A percentile compares a stretch with the other conserved stretches of the same genome.
These are phyloP conservation scores for Calosoma granatense DNA, from an alignment of 1,140 invertebrate genomes.

Conservation along the genomic window DNA sequence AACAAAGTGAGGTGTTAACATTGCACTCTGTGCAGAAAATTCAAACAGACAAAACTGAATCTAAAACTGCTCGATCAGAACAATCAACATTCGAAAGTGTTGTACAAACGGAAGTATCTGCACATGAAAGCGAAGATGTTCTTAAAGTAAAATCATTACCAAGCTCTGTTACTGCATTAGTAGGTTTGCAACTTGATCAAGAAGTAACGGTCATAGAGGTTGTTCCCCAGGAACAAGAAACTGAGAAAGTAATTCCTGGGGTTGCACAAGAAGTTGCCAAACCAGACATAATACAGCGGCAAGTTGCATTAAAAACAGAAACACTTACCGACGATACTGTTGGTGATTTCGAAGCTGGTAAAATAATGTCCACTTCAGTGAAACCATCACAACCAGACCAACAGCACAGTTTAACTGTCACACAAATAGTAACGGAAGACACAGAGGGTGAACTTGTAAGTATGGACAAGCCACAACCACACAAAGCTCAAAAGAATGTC, in stretches of 20 bases:
- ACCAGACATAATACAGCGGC: constrained; percentile 30
- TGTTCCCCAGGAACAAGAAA: constrained; percentile 19
- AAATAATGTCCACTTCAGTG: constrained; percentile 28
- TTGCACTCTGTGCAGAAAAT: constrained; percentile 25
- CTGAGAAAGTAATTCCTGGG: constrained; percentile 21
- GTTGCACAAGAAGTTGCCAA: constrained; percentile 18
- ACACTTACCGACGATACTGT: constrained; percentile 28
- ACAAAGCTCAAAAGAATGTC: constrained; percentile 5
- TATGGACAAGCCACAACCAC: constrained; percentile 16
- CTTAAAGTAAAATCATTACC: constrained; percentile 8
- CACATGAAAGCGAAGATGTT: constrained; percentile 24
- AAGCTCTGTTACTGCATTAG: constrained; percentile 15
- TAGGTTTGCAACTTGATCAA: constrained; percentile 30
- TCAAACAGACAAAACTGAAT: constrained; percentile 19
- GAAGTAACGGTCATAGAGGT: constrained; percentile 27
- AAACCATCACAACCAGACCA: constrained; percentile 32
- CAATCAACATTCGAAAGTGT: constrained; percentile 6
- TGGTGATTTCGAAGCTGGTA: constrained; percentile 29
- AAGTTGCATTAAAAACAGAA: constrained; percentile 32
- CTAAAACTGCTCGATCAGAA: constrained; percentile 23
- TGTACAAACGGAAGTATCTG: constrained; percentile 11
- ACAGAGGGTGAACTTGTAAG: constrained; percentile 32
- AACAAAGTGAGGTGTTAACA: constrained; percentile 21
- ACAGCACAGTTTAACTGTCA: constrained; percentile 42
- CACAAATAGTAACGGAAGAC: constrained; percentile 36